Base-by-base conservation (phyloP, 2,888 invertebrate species). In the Apomyelois bistriatella region DNA sequence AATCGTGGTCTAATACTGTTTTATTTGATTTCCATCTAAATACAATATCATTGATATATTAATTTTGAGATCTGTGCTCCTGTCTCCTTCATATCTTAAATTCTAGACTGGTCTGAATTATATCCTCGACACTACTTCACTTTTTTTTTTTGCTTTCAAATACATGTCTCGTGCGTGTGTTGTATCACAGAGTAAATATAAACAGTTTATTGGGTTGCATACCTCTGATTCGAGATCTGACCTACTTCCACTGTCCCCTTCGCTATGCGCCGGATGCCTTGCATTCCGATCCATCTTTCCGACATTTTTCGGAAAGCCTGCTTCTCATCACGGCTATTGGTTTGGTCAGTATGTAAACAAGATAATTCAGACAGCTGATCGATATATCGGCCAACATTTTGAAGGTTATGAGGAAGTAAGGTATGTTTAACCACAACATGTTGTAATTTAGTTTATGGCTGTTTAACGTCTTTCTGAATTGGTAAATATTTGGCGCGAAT, bases 161-260 rank as follows among this genome's bases (percentile, higher is more conserved):
- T 12, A 7, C 32, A 1, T 30, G 46, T 46, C 36, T 12, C 37
- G 30, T 12, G 43, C 43, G 52, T 49, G 49, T 13, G 43, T 16
- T 35, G 41, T 17, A 47, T 41, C 49, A 12, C 28, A 37, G 50
- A 22, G 56, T 68, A 72, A 69, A 72, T 72, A 72, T 71, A 71
- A 58, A 58, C 65, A 59, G 65, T 66, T 67, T 66, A 70, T 69
- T 66, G 54, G 60, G 58, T 56, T 58, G 64, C 70, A 72, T 72
- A 49, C 62, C 61, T 50, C 57, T 38, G 55, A 58, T 58, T 62
- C 52, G 52, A 53, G 56, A 52, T 62, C 40, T 68, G 74, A 68
- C 76, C 76, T 65, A 76, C 60, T 72, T 76, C 61, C 5, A 41
- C 40, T 36, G 37, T 15, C 17, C 40, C 50, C 56, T 49, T 41